These are phyloP conservation scores for Arctia plantaginis DNA, from an alignment of 2,888 invertebrate genomes.

Conservation along the genomic window DNA sequence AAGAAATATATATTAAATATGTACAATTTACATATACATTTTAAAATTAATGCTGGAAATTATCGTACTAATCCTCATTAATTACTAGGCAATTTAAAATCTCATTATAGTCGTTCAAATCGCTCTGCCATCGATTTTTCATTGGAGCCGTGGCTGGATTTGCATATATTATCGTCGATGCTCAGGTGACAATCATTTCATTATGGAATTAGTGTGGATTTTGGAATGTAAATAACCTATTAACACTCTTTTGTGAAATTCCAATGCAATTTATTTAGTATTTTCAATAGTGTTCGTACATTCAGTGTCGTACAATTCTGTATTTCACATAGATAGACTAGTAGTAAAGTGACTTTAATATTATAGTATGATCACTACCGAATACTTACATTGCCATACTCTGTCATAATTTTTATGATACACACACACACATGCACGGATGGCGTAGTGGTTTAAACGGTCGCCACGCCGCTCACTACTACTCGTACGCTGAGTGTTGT, in stretches of 20 bases:
- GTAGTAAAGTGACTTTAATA: too few relatives aligned
- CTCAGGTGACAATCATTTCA: constrained; percentile 70
- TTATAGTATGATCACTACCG: too few relatives aligned
- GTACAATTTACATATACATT: too few relatives aligned
- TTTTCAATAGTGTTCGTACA: not conserved
- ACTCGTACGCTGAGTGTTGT: too few relatives aligned
- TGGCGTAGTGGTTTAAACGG: too few relatives aligned
- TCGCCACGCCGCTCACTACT: too few relatives aligned
- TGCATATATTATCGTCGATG: constrained; percentile 75
- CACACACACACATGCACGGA: too few relatives aligned
- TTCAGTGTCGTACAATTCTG: not conserved
- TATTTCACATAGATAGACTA: not conserved
- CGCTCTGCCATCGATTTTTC: constrained; percentile 82
- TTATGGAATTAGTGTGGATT: constrained; percentile 37
- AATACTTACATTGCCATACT: too few relatives aligned
- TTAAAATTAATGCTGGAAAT: constrained; percentile 59
- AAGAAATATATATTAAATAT: too few relatives aligned
- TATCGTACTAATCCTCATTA: constrained; percentile 78
- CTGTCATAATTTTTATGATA: too few relatives aligned
- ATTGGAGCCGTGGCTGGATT: constrained; percentile 61
- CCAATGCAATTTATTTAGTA: not conserved
- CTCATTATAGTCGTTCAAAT: constrained; percentile 81
- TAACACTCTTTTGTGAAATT: constrained; percentile 9
- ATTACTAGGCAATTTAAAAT: constrained; percentile 81
- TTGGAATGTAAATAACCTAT: constrained; percentile 24